Evolutionary conservation across 2,797 vertebrate genomes (phyloP).

Genomic region (Hippopotamyrus pictus): DNA sequence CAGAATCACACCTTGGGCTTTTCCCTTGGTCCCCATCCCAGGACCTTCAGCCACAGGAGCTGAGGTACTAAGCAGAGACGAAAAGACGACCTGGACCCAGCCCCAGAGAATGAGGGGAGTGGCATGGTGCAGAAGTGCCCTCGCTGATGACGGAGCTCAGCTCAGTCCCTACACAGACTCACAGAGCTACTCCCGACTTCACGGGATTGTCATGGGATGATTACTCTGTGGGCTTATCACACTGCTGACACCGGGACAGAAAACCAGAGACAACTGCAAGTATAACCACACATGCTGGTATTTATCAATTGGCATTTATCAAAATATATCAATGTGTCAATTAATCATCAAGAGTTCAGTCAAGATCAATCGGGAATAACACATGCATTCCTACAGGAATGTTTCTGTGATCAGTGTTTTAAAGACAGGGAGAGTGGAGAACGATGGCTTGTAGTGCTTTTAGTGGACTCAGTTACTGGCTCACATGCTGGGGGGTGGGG

Average conservation of each 20-base stretch:
- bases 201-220: background rate
- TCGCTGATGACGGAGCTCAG: background rate
- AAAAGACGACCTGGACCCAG: background rate
- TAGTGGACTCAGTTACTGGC: background rate
- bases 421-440: background rate
- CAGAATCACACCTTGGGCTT: background rate
- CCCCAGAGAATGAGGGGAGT: background rate
- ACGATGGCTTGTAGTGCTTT: background rate
- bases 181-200: background rate
- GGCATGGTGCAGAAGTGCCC: background rate
- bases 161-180: background rate
- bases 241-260: background rate
- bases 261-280: background rate
- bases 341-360: background rate
- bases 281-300: background rate
- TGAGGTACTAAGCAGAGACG: background rate
- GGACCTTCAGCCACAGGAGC: background rate
- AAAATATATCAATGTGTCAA: background rate
- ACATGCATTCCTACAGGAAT: background rate
- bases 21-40: background rate
- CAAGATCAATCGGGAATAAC: background rate
- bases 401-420: background rate
- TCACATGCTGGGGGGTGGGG: background rate
- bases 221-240: background rate
- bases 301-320: background rate